These are phyloP conservation scores for Drosophila bifasciata DNA, from an alignment of 1,140 invertebrate genomes.

Conservation along the genomic window DNA sequence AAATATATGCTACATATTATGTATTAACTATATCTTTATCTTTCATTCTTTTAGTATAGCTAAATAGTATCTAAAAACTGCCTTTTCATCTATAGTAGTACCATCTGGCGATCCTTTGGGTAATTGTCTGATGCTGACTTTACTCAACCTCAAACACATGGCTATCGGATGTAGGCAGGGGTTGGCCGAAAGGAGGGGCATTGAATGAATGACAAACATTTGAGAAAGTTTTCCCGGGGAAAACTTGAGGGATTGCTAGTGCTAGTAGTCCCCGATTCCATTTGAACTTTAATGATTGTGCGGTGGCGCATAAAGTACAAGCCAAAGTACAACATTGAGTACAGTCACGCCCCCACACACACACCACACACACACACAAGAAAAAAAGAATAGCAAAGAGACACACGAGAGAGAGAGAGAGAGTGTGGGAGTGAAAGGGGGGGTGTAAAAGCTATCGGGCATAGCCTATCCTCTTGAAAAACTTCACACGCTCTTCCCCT, in stretches of 20 bases:
- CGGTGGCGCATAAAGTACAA: conserved; percentile 71
- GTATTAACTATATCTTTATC: no score
- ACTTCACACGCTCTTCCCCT: conserved; percentile 70
- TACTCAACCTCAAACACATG: conserved; percentile 29
- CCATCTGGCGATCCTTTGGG: conserved; percentile 34
- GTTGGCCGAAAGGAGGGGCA: neutral
- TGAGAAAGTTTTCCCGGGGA: conserved; percentile 48
- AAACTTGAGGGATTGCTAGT: conserved; percentile 19
- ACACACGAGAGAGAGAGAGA: conserved; percentile 1
- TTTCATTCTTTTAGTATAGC: neutral
- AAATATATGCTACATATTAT: no score
- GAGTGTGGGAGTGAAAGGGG: no score
- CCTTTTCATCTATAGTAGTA: neutral
- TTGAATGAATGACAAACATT: conserved; percentile 56
- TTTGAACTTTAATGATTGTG: conserved; percentile 76
- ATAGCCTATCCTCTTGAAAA: conserved; percentile 49
- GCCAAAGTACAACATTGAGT: conserved; percentile 73
- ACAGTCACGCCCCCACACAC: conserved; percentile 28
- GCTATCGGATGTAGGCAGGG: neutral
- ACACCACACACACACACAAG: neutral
- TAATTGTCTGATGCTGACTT: conserved; percentile 57
- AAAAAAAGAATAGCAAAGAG: neutral
- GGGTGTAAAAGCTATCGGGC: conserved; percentile 60
- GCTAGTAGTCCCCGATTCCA: conserved; percentile 46
- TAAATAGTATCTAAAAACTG: neutral